A percentile compares a stretch with the other conserved stretches of the same genome.
These are phyloP conservation scores for Tetranychus truncatus DNA, from an alignment of 2,888 invertebrate genomes.

Conservation along the genomic window DNA sequence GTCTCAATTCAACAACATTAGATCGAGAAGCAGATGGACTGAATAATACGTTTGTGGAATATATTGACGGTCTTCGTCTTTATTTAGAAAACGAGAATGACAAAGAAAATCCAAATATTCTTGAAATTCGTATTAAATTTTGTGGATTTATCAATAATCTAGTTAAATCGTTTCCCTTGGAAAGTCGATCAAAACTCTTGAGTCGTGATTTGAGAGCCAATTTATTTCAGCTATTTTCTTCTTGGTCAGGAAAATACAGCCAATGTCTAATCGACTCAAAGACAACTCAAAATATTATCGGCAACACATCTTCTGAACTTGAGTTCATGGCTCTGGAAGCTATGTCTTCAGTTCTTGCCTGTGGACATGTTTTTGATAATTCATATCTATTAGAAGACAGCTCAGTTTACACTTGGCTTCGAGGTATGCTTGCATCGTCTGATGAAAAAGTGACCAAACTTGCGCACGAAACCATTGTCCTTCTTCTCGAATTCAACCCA, in stretches of 20 bases:
- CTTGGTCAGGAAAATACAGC: constrained; percentile 79
- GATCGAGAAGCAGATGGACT: constrained; percentile 64
- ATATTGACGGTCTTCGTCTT: constrained; percentile 76
- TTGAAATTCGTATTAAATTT: constrained; percentile 78
- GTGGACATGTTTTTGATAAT: constrained; percentile 75
- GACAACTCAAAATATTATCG: constrained; percentile 12
- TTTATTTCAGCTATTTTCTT: constrained; percentile 73
- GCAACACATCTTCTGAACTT: constrained; percentile 26
- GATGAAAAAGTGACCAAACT: constrained; percentile 49
- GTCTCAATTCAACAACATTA: constrained; percentile 55
- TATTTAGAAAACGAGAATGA: constrained; percentile 84
- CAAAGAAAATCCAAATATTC: constrained; percentile 62
- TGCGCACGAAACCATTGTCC: constrained; percentile 77
- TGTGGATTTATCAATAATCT: constrained; percentile 82
- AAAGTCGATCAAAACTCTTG: constrained; percentile 61
- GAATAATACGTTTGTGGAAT: constrained; percentile 73
- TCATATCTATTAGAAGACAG: constrained; percentile 68
- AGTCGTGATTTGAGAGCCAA: constrained; percentile 67
- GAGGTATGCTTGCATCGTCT: constrained; percentile 64
- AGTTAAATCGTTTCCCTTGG: constrained; percentile 87
- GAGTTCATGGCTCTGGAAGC: constrained; percentile 47
- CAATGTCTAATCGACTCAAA: constrained; percentile 32
- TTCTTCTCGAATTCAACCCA: constrained; percentile 81
- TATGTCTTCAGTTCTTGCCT: constrained; percentile 85
- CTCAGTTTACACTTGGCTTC: constrained; percentile 74